Percentiles rank a stretch among this genome's conserved stretches.
phyloP scores from a whole-genome alignment of 1,140 invertebrate species.

The Rhyzopertha dominica region DNA sequence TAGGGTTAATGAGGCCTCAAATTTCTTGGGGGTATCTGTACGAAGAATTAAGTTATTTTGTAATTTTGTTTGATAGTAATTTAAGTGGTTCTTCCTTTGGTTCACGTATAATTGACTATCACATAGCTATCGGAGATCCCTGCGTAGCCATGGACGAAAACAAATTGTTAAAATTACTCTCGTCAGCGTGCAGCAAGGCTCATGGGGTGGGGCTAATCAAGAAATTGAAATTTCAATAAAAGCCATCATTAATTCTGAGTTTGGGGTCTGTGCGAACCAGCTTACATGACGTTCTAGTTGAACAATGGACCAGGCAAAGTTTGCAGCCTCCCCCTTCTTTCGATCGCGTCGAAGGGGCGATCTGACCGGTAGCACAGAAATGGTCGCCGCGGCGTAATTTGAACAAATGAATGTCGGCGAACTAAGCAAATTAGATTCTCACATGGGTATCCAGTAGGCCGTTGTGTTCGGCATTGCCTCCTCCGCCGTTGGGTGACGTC shows the following conservation, averaged over 20 bases:
- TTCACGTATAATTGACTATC: no score
- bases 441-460: constrained; percentile 41
- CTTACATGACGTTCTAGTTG: constrained; percentile 35
- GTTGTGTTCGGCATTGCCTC: no score
- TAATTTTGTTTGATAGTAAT: no score
- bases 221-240: constrained; percentile 52
- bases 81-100: no score
- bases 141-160: no score
- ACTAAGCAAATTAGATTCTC: constrained; percentile 48
- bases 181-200: constrained; percentile 22
- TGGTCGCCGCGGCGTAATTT: constrained; percentile 43
- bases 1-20: no score
- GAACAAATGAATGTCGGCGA: constrained; percentile 47
- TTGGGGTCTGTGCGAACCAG: constrained; percentile 36
- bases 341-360: constrained; percentile 13
- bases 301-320: constrained; percentile 22
- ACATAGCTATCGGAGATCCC: no score
- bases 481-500: no score
- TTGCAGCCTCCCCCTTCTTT: constrained; percentile 1
- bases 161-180: constrained; percentile 39
- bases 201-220: constrained; percentile 44
- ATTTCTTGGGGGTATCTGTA: no score
- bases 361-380: constrained; percentile 27
- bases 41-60: no score
- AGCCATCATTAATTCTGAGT: constrained; percentile 50